These are phyloP conservation scores for Esperia sulphurella DNA, from an alignment of 2,888 invertebrate species.

Conservation along the genomic window DNA sequence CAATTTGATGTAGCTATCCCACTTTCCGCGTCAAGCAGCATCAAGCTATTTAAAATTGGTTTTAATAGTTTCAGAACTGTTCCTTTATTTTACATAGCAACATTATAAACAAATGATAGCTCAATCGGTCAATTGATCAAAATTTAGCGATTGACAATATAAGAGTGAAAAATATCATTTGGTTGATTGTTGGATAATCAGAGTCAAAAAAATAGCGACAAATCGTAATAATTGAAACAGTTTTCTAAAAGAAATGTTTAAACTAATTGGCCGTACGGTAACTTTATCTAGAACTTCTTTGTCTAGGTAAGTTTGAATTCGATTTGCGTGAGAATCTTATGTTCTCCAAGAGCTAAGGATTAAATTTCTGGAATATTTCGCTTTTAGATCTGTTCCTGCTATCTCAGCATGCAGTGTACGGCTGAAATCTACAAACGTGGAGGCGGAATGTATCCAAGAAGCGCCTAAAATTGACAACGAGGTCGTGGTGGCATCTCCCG, in stretches of 20 bases:
- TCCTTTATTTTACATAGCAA: too few relatives aligned
- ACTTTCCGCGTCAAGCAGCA: too few relatives aligned
- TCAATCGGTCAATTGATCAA: too few relatives aligned
- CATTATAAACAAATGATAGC: too few relatives aligned
- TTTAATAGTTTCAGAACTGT: too few relatives aligned
- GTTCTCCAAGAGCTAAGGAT: neutral
- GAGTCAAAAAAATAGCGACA: conserved; percentile 4
- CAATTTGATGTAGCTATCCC: too few relatives aligned
- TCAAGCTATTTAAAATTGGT: too few relatives aligned
- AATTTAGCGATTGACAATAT: too few relatives aligned
- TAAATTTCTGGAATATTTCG: neutral
- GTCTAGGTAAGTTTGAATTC: conserved; percentile 37
- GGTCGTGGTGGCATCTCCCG: conserved; percentile 63
- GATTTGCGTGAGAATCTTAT: too few relatives aligned
- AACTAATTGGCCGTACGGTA: conserved; percentile 41
- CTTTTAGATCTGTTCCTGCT: conserved; percentile 52
- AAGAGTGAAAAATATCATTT: too few relatives aligned
- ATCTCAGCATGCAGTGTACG: conserved; percentile 41
- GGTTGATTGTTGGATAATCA: conserved; percentile 29
- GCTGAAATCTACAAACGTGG: conserved; percentile 19
- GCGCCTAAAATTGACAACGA: conserved; percentile 73
- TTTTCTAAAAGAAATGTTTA: conserved; percentile 40
- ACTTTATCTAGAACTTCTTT: conserved; percentile 41
- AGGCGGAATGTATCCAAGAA: conserved; percentile 54
- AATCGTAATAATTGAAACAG: neutral